Conservation (phyloP, 2,888 invertebrate species). For the Drosophila nr. fundita region DNA sequence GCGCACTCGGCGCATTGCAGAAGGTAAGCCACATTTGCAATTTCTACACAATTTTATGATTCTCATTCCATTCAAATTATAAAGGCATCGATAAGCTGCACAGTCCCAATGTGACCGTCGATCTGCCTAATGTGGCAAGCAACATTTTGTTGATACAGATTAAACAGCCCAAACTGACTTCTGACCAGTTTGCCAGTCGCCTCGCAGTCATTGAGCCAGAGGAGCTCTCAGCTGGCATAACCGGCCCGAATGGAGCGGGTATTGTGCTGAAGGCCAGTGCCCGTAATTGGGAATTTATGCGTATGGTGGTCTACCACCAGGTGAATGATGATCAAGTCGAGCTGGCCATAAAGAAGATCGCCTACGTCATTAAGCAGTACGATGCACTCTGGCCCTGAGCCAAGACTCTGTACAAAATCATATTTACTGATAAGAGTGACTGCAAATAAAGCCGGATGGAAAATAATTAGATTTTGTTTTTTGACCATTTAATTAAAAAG, state of each 20-base stretch:
- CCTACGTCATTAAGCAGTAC: constrained; percentile 88
- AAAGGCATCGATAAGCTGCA: constrained; percentile 87
- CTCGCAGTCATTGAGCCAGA: constrained; percentile 85
- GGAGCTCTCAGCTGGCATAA: constrained; percentile 86
- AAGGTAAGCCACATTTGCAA: constrained; percentile 85
- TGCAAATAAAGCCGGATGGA: constrained; percentile 2
- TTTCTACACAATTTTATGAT: not conserved
- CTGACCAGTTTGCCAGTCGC: constrained; percentile 86
- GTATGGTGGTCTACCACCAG: constrained; percentile 90
- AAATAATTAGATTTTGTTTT: constrained; percentile 44
- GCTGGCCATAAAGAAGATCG: constrained; percentile 90
- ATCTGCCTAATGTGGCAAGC: constrained; percentile 88
- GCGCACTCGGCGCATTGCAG: constrained; percentile 88
- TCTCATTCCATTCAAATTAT: not conserved
- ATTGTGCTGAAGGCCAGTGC: constrained; percentile 88
- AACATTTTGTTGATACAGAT: constrained; percentile 91
- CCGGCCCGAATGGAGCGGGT: constrained; percentile 81
- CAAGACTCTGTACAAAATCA: not conserved
- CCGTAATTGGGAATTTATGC: constrained; percentile 87
- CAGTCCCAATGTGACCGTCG: constrained; percentile 88
- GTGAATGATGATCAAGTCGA: constrained; percentile 89
- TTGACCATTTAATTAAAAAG: constrained; percentile 70
- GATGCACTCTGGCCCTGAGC: constrained; percentile 81
- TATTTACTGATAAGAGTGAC: constrained; percentile 2
- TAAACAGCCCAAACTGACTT: constrained; percentile 86